Conservation (phyloP, 2,888 invertebrate genomes). For the Pteria penguin region DNA sequence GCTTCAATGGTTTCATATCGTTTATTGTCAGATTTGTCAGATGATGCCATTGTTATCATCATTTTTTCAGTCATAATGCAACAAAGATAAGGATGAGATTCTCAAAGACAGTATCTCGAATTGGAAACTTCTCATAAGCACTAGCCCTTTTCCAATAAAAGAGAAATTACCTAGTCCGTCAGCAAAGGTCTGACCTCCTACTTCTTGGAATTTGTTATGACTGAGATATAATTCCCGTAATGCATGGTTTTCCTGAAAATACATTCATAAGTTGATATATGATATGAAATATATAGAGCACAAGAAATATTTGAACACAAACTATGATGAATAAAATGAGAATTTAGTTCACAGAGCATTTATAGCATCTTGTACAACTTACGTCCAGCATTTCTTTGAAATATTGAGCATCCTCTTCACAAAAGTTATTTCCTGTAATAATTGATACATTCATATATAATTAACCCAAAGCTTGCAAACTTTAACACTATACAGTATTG, state of each 20-base stretch:
- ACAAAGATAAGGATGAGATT: too few relatives aligned
- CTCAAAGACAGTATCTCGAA: too few relatives aligned
- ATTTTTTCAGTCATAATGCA: too few relatives aligned
- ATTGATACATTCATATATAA: too few relatives aligned
- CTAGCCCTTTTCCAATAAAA: too few relatives aligned
- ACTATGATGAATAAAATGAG: neutral
- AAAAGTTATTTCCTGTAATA: constrained; percentile 53
- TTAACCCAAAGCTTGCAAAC: too few relatives aligned
- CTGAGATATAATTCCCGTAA: constrained; percentile 59
- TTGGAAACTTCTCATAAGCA: too few relatives aligned
- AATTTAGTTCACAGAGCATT: neutral
- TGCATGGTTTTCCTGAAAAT: constrained; percentile 56
- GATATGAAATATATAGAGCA: neutral
- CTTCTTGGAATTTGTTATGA: constrained; percentile 66
- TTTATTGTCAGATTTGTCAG: too few relatives aligned
- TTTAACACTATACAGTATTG: too few relatives aligned
- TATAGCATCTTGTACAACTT: constrained; percentile 15
- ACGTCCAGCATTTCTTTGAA: constrained; percentile 62
- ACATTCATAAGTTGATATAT: neutral
- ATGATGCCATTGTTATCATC: too few relatives aligned
- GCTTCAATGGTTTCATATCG: too few relatives aligned
- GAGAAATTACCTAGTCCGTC: constrained; percentile 54
- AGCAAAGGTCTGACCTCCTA: constrained; percentile 61
- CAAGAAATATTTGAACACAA: neutral
- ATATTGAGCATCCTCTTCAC: constrained; percentile 54